Evolutionary conservation across 2,113 vertebrate genomes (phyloP).

Genomic region (Bos taurus): ARS-UCD2.0 NC_037333.1:68701501-68702000

Average conservation of each 20-base stretch:
- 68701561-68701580: not conserved
- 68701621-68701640: not conserved
- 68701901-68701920: not conserved
- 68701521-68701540: not conserved
- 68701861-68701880: not conserved
- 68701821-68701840: not conserved
- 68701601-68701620: not conserved
- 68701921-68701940: not conserved
- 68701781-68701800: not conserved
- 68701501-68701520: not conserved
- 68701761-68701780: not conserved
- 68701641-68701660: not conserved
- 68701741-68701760: not conserved
- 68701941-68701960: not conserved
- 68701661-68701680: not conserved
- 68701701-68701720: not conserved
- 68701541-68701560: not conserved
- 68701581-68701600: not conserved
- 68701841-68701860: not conserved
- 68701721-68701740: not conserved
- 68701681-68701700: not conserved
- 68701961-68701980: not conserved
- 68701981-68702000: not conserved
- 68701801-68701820: not conserved
- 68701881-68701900: not conserved